These are phyloP conservation scores for Takifugu rubripes DNA, from an alignment of 2,797 vertebrate species.

Conservation along the genomic window DNA sequence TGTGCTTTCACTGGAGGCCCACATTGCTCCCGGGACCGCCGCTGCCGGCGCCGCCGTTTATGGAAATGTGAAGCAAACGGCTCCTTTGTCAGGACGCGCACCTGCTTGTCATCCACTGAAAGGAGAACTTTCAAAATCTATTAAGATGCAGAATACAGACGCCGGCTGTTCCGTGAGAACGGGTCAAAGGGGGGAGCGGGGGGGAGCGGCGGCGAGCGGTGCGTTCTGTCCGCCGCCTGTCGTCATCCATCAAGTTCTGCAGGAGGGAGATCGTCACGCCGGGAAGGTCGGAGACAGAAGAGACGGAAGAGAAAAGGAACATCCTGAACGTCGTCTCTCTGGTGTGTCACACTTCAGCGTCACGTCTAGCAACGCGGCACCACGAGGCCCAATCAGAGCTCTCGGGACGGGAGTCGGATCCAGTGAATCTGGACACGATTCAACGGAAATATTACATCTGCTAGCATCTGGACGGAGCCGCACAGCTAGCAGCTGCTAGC, in stretches of 20 bases:
- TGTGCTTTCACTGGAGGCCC: constrained; percentile 8
- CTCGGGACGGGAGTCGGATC: too few species aligned
- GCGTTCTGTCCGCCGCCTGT: constrained; percentile 28
- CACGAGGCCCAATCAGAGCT: too few species aligned
- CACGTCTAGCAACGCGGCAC: too few species aligned
- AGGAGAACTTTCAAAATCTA: constrained; percentile 31
- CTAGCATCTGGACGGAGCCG: too few species aligned
- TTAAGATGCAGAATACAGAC: constrained; percentile 58
- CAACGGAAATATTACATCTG: too few species aligned
- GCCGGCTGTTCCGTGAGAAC: constrained; percentile 11
- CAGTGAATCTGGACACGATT: too few species aligned
- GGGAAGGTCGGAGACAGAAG: constrained; percentile 7
- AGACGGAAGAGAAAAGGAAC: too few species aligned
- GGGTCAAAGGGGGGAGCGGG: constrained; percentile 36
- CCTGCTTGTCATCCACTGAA: constrained; percentile 42
- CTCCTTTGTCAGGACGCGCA: constrained; percentile 36
- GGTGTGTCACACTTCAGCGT: too few species aligned
- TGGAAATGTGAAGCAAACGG: constrained; percentile 22
- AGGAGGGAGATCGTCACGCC: constrained; percentile 16
- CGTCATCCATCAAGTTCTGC: constrained; percentile 54
- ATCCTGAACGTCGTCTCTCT: too few species aligned
- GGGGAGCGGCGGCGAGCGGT: constrained; percentile 36
- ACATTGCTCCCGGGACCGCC: constrained; percentile 17
- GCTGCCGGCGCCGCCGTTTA: constrained; percentile 35
- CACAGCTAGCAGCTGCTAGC: too few species aligned